phyloP scores from a whole-genome alignment of 2,113 vertebrate genomes.

The Illadopsis cleaveri region DNA sequence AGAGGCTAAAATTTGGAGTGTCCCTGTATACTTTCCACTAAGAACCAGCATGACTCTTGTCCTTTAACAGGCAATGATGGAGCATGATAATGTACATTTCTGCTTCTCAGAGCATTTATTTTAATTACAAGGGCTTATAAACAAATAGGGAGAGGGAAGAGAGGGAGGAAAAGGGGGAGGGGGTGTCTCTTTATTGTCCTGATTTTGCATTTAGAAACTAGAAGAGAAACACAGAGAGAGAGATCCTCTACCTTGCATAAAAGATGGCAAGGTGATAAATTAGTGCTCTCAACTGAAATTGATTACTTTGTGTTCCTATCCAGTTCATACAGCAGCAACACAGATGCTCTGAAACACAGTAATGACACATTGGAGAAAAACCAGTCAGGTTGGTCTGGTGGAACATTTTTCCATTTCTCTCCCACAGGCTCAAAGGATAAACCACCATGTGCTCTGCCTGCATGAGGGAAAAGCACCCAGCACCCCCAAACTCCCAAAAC shows the following conservation, averaged over 20 bases:
- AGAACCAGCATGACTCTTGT: not conserved
- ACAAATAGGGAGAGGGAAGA: not conserved
- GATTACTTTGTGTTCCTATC: conserved; percentile 92
- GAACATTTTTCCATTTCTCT: not conserved
- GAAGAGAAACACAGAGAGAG: conserved; percentile 47
- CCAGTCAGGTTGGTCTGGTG: conserved; percentile 59
- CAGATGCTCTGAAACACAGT: conserved; percentile 91
- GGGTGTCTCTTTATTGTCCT: not conserved
- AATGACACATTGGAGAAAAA: conserved; percentile 89
- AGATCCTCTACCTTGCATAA: conserved; percentile 81
- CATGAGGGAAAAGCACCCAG: not conserved
- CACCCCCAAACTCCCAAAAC: not conserved
- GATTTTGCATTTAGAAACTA: conserved; percentile 17
- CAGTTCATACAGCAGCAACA: conserved; percentile 89
- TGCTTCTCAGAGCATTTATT: conserved; percentile 7
- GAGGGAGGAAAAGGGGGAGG: not conserved
- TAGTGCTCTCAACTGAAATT: conserved; percentile 96
- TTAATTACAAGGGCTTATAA: conserved; percentile 8
- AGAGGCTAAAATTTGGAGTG: not conserved
- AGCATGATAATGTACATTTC: not conserved
- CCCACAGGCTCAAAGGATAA: not conserved
- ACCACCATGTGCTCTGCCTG: not conserved
- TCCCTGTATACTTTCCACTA: not conserved
- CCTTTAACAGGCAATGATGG: conserved; percentile 1
- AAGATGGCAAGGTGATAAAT: conserved; percentile 98